Evolutionary conservation across 2,113 vertebrate genomes (phyloP), one percentile per base, ranked within the genome.

Genomic region (Crotalus horridus): DNA sequence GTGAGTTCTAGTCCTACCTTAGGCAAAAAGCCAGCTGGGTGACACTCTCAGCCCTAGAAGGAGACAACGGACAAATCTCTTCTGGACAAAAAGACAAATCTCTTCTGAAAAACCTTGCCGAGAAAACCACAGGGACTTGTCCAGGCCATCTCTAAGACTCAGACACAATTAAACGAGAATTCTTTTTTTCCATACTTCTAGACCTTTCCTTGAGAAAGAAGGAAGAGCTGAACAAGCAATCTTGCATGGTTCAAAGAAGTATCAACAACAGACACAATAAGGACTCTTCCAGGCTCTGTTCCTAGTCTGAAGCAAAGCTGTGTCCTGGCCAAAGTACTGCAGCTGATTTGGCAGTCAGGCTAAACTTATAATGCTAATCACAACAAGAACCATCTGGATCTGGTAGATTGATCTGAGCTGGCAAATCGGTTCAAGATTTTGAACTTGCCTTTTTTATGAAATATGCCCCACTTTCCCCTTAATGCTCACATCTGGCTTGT

Each of bases 351-450:
- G 92, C 92, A 93, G 81, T 23, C 3, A 3, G 56, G 89, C 56
- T 64, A 39, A 93, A 90, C 89, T 90, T 90, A 85, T 93, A 89
- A 93, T 87, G 81, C 81, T 93, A 90, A 93, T 93, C 89, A 89
- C 81, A 93, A 93, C 64, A 54, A 93, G 89, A 90, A 90, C 89
- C 92, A 93, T 87, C 92, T 93, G 92, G 88, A 48, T 23, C 51
- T 39, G n/a, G 29, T 86, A 48, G 92, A 85, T 93, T 90, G 92
- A 89, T 93, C 88, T 13, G 8, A 53, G 69, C 55, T 87, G 92
- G 92, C 89, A 93, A 93, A 93, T 93, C 89, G 87, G 74, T 93
- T 93, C 92, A 93, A 93, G 92, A 90, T 85, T 92, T 43, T 7
- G 46, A 90, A 89, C 33, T 58, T 33, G 17, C 53, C n/a, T 89